A percentile compares a stretch with the other conserved stretches of the same genome.
phyloP scores from a whole-genome alignment of 2,888 invertebrate species.

The Drosophila robusta region DNA sequence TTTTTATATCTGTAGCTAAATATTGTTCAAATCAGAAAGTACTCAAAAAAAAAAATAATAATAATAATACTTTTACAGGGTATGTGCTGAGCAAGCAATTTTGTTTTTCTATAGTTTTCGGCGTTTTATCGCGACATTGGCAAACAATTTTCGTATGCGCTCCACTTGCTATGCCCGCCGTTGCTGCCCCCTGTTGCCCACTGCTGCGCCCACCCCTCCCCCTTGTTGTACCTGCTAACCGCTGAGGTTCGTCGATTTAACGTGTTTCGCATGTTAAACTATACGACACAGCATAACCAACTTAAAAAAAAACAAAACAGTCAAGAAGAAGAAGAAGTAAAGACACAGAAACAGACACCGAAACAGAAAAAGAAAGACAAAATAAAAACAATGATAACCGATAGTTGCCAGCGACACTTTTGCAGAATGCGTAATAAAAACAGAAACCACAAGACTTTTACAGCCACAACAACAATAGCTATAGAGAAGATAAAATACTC shows the following conservation, averaged over 20 bases:
- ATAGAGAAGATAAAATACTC: not conserved
- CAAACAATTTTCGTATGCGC: constrained; percentile 76
- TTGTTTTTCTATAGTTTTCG: constrained; percentile 33
- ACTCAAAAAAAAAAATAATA: too few relatives aligned
- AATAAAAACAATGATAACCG: constrained; percentile 17
- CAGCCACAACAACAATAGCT: constrained; percentile 8
- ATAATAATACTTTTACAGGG: constrained; percentile 1
- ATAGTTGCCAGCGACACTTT: constrained; percentile 11
- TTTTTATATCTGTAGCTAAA: too few relatives aligned
- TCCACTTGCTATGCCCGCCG: constrained; percentile 72
- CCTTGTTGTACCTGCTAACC: not conserved
- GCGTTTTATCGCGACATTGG: constrained; percentile 74
- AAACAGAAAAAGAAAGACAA: not conserved
- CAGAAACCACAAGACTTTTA: constrained; percentile 17
- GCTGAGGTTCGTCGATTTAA: constrained; percentile 35
- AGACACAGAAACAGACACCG: constrained; percentile 15
- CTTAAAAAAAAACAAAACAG: constrained; percentile 58
- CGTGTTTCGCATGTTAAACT: constrained; percentile 76
- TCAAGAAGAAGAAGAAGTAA: constrained; percentile 48
- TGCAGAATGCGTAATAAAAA: constrained; percentile 46
- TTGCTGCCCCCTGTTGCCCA: not conserved
- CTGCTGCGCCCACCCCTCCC: not conserved
- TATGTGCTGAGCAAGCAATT: constrained; percentile 6
- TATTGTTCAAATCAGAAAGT: too few relatives aligned
- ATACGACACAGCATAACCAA: constrained; percentile 44